phyloP scores from a whole-genome alignment of 2,797 vertebrate genomes.

The Typhlichthys eigenmanni region DNA sequence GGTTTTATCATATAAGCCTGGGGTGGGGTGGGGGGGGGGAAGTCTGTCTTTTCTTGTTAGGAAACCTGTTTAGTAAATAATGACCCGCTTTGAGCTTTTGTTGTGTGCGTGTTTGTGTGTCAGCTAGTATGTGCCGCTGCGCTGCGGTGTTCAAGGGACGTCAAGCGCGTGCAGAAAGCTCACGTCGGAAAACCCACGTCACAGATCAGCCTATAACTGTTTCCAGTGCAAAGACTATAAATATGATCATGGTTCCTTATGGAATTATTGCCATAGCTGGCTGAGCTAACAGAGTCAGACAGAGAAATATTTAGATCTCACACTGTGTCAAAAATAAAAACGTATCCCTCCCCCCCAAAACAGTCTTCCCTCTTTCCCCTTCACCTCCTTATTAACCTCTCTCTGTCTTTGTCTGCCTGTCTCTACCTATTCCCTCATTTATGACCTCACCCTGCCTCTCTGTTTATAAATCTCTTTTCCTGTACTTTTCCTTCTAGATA shows the following conservation, averaged over 20 bases:
- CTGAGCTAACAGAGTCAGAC: conserved; percentile 52
- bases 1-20: conserved; percentile 68
- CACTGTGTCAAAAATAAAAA: conserved; percentile 40
- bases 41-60: conserved; percentile 84
- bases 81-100: conserved; percentile 59
- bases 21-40: conserved; percentile 1
- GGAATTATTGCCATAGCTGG: conserved; percentile 54
- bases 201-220: not conserved
- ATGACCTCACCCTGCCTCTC: too few relatives aligned
- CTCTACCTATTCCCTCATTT: conserved; percentile 4
- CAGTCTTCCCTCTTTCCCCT: too few relatives aligned
- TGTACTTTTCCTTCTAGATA: not conserved
- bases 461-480: not conserved
- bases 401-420: too few relatives aligned
- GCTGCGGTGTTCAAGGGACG: conserved; percentile 59
- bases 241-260: conserved; percentile 52
- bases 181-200: not conserved
- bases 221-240: conserved; percentile 54
- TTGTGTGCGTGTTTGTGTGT: conserved; percentile 9
- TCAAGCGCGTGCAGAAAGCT: too few relatives aligned
- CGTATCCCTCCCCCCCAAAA: too few relatives aligned
- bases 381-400: too few relatives aligned
- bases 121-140: conserved; percentile 14
- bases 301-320: conserved; percentile 55
- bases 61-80: conserved; percentile 86